Conservation (phyloP, 2,113 vertebrate genomes). For the Drymodes brunneopygia region DNA sequence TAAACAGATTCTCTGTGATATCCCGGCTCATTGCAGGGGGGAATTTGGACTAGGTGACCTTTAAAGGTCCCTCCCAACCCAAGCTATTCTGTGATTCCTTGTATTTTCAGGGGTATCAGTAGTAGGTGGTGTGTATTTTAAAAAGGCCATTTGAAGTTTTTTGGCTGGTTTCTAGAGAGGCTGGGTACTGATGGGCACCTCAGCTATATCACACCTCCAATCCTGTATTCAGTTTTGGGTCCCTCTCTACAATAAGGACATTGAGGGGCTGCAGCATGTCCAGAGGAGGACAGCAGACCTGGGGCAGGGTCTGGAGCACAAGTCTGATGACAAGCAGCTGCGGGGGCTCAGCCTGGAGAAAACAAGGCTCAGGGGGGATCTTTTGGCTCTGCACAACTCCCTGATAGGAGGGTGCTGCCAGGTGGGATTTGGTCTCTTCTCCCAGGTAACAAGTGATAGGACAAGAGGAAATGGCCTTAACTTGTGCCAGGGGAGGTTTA, state of each 20-base stretch:
- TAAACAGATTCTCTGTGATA: not conserved
- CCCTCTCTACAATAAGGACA: not conserved
- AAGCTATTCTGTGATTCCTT: not conserved
- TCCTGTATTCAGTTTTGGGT: not conserved
- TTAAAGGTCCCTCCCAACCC: not conserved
- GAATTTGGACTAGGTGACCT: not conserved
- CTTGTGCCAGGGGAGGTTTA: not conserved
- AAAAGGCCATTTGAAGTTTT: not conserved
- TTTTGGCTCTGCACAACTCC: not conserved
- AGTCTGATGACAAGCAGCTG: not conserved
- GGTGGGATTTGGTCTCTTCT: not conserved
- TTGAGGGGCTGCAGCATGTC: not conserved
- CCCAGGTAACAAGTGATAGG: not conserved
- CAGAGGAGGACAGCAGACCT: rapidly evolving
- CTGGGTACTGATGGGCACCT: not conserved
- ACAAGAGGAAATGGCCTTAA: not conserved
- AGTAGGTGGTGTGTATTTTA: not conserved
- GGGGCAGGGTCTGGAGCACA: not conserved
- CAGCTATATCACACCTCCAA: not conserved
- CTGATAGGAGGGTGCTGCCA: not conserved
- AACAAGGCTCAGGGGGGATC: not conserved
- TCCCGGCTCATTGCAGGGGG: not conserved
- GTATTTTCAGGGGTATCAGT: not conserved
- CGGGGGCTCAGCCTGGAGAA: not conserved
- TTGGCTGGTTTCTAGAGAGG: not conserved